phyloP scores from a whole-genome alignment of 2,888 invertebrate species.

The Cancer borealis region DNA sequence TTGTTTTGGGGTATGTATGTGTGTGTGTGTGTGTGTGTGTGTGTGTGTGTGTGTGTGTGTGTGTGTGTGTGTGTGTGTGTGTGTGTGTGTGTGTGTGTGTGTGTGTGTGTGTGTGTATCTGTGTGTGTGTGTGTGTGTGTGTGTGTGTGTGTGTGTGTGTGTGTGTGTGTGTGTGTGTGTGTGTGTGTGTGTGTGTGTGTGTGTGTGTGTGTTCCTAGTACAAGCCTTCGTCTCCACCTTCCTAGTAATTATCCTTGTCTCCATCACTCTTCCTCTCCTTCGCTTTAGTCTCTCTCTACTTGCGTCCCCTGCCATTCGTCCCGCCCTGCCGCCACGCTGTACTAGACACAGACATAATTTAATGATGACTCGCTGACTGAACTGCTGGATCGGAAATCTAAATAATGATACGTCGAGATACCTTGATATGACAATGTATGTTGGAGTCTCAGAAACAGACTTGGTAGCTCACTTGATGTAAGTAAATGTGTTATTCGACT shows the following conservation, averaged over 20 bases:
- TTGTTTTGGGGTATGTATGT: not conserved
- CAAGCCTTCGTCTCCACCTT: not conserved
- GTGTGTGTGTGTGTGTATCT: not conserved
- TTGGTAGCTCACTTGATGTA: too few species aligned
- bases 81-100: not conserved
- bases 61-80: constrained; percentile 30
- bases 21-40: constrained; percentile 46
- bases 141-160: not conserved
- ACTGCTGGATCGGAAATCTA: too few species aligned
- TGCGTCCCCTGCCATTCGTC: not conserved
- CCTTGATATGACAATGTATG: too few species aligned
- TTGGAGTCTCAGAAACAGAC: too few species aligned
- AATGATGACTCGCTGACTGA: too few species aligned
- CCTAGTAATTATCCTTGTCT: not conserved
- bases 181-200: not conserved
- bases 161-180: not conserved
- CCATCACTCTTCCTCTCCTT: not conserved
- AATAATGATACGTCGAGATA: too few species aligned
- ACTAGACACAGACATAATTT: too few species aligned
- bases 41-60: constrained; percentile 42
- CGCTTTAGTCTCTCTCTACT: not conserved
- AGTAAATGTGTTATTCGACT: too few species aligned
- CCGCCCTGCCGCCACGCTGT: too few species aligned
- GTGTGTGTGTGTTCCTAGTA: not conserved
- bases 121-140: not conserved